A percentile compares a stretch with the other conserved stretches of the same genome.
Evolutionary conservation across 1,140 invertebrate genomes (phyloP).

Genomic region (Drosophila albomicans): DNA sequence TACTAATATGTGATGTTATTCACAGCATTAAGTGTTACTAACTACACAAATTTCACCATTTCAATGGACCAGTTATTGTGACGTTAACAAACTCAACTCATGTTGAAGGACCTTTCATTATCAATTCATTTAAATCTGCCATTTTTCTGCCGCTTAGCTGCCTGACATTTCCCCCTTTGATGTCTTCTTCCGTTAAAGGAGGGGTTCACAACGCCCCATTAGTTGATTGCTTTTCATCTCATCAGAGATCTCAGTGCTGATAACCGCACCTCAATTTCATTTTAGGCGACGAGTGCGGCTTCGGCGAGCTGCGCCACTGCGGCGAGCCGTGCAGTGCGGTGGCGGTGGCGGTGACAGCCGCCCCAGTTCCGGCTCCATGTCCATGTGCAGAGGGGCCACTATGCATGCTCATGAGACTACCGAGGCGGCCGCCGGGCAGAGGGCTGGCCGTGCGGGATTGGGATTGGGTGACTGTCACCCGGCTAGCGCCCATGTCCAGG

Average conservation of each 20-base stretch:
- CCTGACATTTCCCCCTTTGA: neutral
- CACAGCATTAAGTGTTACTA: no score
- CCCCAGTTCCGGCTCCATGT: neutral
- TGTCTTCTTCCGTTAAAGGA: neutral
- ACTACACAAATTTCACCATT: neutral
- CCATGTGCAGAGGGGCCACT: slow-evolving; percentile 44
- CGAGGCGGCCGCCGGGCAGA: slow-evolving; percentile 86
- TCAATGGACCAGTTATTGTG: neutral
- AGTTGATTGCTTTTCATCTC: slow-evolving; percentile 29
- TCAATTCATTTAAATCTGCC: neutral
- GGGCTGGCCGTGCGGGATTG: slow-evolving; percentile 86
- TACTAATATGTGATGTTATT: no score
- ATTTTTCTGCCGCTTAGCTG: neutral
- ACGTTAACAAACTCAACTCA: neutral
- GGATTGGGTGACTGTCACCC: slow-evolving; percentile 54
- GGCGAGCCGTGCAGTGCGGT: slow-evolving; percentile 85
- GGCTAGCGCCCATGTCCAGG: slow-evolving; percentile 83
- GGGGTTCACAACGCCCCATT: slow-evolving; percentile 5
- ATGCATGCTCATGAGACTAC: slow-evolving; percentile 85
- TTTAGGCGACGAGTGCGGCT: slow-evolving; percentile 93
- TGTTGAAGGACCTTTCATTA: neutral
- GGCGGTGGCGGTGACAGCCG: slow-evolving; percentile 37
- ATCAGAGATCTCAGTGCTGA: slow-evolving; percentile 9
- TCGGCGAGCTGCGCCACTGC: slow-evolving; percentile 85
- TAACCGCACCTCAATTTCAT: slow-evolving; percentile 93